phyloP scores from a whole-genome alignment of 1,140 invertebrate species.

The Drosophila mauritiana region DNA sequence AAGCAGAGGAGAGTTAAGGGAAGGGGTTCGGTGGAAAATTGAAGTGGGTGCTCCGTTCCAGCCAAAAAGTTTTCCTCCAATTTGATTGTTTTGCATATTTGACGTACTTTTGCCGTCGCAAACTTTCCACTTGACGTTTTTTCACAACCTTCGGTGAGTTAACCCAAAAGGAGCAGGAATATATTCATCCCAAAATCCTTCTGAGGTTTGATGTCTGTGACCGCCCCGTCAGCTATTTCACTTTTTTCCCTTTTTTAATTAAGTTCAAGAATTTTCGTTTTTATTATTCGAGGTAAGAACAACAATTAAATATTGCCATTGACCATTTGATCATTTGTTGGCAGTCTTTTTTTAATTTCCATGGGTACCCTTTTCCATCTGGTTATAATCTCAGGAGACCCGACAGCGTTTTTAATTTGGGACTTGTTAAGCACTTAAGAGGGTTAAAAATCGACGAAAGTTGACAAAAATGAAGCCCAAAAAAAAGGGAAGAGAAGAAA shows the following conservation, averaged over 20 bases:
- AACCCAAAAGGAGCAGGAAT: constrained; percentile 24
- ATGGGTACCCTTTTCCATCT: constrained; percentile 39
- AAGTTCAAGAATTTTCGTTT: constrained; percentile 38
- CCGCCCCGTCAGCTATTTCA: constrained; percentile 21
- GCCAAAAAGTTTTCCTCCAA: constrained; percentile 29
- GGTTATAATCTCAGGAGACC: constrained; percentile 67
- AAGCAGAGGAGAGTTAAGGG: background rate
- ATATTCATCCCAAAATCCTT: constrained; percentile 26
- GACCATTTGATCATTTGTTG: constrained; percentile 72
- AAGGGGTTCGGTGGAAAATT: background rate
- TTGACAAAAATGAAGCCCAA: constrained; percentile 48
- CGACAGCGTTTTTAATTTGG: constrained; percentile 72
- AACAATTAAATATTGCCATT: constrained; percentile 74
- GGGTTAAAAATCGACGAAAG: constrained; percentile 79
- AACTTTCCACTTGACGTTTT: constrained; percentile 32
- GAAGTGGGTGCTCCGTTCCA: constrained; percentile 21
- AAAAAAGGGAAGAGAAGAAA: constrained; percentile 4
- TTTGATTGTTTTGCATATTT: constrained; percentile 54
- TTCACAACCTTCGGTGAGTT: constrained; percentile 39
- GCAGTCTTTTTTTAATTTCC: constrained; percentile 55
- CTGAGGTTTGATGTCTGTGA: constrained; percentile 51
- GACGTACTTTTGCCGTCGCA: constrained; percentile 46
- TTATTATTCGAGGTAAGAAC: constrained; percentile 28
- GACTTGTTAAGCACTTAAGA: constrained; percentile 79
- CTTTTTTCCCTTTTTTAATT: constrained; percentile 55